Evolutionary conservation across 1,140 invertebrate genomes (phyloP).

Genomic region (Brachionus rubens): DNA sequence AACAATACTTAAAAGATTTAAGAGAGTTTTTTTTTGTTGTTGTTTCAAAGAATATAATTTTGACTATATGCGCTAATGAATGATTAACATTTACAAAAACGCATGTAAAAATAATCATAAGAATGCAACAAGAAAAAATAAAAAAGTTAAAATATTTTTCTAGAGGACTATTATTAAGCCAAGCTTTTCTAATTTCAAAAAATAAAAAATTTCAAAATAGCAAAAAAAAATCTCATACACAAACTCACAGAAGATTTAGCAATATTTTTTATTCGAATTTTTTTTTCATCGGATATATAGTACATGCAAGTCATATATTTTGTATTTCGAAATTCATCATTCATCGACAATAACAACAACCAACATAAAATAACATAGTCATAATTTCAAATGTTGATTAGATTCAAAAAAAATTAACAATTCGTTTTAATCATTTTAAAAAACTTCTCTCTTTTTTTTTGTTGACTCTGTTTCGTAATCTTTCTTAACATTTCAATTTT

Average conservation of each 20-base stretch:
- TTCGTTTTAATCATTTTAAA: background rate
- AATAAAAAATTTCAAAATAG: too few relatives aligned
- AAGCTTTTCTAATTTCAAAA: constrained; percentile 1
- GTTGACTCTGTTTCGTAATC: too few relatives aligned
- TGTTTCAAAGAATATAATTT: constrained; percentile 36
- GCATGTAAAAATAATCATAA: too few relatives aligned
- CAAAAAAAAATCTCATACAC: too few relatives aligned
- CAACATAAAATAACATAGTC: background rate
- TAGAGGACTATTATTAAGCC: too few relatives aligned
- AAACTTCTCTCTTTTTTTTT: background rate
- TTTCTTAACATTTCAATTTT: background rate
- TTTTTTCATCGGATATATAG: background rate
- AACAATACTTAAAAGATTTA: too few relatives aligned
- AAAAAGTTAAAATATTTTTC: constrained; percentile 16
- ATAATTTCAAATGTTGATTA: constrained; percentile 24
- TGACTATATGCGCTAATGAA: background rate
- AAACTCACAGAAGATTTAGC: too few relatives aligned
- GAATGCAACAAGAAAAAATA: too few relatives aligned
- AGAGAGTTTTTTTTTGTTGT: too few relatives aligned
- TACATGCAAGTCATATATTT: background rate
- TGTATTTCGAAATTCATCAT: background rate
- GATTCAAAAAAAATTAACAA: background rate
- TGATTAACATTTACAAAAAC: constrained; percentile 39
- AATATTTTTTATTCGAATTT: background rate
- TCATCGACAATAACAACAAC: constrained; percentile 23